Conservation (phyloP, 2,113 vertebrate species). For the Callopanchax toddi region DNA sequence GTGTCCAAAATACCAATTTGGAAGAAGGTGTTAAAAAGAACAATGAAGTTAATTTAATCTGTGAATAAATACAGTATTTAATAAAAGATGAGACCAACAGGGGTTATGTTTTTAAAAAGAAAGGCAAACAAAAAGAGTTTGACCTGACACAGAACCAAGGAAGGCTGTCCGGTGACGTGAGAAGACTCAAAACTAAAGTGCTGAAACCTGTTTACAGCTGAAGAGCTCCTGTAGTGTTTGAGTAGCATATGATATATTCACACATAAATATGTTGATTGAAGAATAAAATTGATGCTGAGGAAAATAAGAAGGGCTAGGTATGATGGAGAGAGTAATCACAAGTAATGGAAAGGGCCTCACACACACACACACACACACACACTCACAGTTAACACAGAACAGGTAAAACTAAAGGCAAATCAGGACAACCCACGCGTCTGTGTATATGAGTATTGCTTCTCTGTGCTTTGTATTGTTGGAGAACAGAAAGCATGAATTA, state of each 20-base stretch:
- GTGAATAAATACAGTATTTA: no score
- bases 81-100: no score
- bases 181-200: neutral
- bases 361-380: neutral
- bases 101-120: no score
- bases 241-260: neutral
- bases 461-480: slow-evolving; percentile 23
- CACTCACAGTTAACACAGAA: neutral
- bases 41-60: no score
- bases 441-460: slow-evolving; percentile 2
- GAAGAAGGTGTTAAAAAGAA: no score
- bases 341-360: slow-evolving; percentile 2
- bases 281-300: neutral
- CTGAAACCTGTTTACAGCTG: neutral
- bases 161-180: neutral
- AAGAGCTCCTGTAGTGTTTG: slow-evolving; percentile 1
- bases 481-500: slow-evolving; percentile 19
- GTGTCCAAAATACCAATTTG: no score
- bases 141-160: neutral
- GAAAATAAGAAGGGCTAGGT: neutral
- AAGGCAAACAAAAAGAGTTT: neutral
- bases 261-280: no score
- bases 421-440: neutral
- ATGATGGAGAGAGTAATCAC: slow-evolving; percentile 8
- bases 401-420: neutral